phyloP scores from a whole-genome alignment of 2,888 invertebrate species.

The Tetrapedia diversipes region DNA sequence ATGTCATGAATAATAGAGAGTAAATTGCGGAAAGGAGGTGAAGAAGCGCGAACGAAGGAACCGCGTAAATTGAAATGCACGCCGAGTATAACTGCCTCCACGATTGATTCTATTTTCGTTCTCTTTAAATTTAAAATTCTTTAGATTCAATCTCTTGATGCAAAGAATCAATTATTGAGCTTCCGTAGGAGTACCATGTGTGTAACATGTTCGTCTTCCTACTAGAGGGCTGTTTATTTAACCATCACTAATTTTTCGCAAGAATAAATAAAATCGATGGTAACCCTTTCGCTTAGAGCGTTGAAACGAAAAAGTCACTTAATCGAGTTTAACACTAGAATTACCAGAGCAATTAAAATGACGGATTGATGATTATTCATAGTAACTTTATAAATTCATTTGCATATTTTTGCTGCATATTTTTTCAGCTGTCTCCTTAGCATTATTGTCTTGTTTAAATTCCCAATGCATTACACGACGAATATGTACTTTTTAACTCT shows the following conservation, averaged over 20 bases:
- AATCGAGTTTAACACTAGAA: not conserved
- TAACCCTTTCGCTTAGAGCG: not conserved
- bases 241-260: not conserved
- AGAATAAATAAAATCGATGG: not conserved
- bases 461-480: too few species aligned
- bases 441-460: too few species aligned
- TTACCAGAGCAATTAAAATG: too few species aligned
- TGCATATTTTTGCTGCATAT: too few species aligned
- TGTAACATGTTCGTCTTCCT: not conserved
- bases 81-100: not conserved
- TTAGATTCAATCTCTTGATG: too few species aligned
- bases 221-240: not conserved
- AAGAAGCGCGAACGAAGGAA: not conserved
- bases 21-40: conserved; percentile 2
- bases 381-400: too few species aligned
- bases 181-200: too few species aligned
- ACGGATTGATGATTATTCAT: too few species aligned
- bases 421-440: too few species aligned
- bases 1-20: not conserved
- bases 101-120: too few species aligned
- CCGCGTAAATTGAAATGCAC: not conserved
- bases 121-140: too few species aligned
- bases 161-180: not conserved
- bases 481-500: too few species aligned
- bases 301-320: not conserved